A percentile compares a stretch with the other conserved stretches of the same genome.
These are phyloP conservation scores for Meteorus sp. DNA, from an alignment of 1,140 invertebrate genomes.

Conservation along the genomic window DNA sequence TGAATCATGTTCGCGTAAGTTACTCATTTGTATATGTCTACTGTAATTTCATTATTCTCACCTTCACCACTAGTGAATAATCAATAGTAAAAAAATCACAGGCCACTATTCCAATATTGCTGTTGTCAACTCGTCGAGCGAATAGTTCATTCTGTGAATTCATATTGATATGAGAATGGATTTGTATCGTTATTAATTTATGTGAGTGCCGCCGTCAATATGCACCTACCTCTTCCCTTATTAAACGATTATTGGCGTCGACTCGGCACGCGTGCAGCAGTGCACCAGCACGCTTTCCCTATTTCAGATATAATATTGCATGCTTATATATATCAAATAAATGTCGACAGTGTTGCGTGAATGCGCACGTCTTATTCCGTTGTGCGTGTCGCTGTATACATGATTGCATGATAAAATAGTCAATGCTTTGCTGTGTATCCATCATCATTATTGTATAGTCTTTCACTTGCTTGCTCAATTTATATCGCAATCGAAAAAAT, in stretches of 20 bases:
- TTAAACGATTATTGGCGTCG: slow-evolving; percentile 28
- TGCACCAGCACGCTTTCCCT: slow-evolving; percentile 23
- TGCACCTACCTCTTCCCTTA: slow-evolving; percentile 27
- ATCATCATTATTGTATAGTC: not conserved
- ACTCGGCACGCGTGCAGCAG: slow-evolving; percentile 24
- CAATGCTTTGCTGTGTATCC: slow-evolving; percentile 2
- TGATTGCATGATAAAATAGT: not conserved
- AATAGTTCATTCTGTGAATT: slow-evolving; percentile 23
- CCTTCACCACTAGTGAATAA: slow-evolving; percentile 27
- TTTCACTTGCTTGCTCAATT: not conserved
- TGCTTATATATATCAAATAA: slow-evolving; percentile 20
- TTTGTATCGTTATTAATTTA: not conserved
- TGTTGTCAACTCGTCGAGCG: slow-evolving; percentile 21
- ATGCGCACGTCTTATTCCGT: slow-evolving; percentile 20
- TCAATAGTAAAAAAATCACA: slow-evolving; percentile 28
- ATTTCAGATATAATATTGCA: slow-evolving; percentile 5
- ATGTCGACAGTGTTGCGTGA: slow-evolving; percentile 23
- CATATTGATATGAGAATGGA: not conserved
- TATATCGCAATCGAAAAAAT: not conserved
- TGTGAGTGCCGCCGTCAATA: not conserved
- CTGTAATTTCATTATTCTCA: slow-evolving; percentile 14
- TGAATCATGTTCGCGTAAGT: no score
- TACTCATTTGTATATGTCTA: no score
- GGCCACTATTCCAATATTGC: slow-evolving; percentile 20
- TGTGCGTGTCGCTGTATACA: not conserved